phyloP scores from a whole-genome alignment of 2,888 invertebrate species.

The Marasmarcha lunaedactyla region DNA sequence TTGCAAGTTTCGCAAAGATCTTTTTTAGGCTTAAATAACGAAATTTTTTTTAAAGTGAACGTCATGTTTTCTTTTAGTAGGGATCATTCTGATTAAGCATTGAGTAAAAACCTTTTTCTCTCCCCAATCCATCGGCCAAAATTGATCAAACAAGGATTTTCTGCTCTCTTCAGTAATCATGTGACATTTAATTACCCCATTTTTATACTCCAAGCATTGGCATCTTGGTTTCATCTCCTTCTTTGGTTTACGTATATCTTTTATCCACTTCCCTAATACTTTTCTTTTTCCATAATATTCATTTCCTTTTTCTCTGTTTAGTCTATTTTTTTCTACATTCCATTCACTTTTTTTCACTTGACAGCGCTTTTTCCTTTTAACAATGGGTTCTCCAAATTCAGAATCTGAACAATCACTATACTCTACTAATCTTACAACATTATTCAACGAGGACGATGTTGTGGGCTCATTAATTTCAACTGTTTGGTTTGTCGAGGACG shows the following conservation, averaged over 20 bases:
- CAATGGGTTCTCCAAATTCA: conserved; percentile 6
- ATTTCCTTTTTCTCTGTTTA: conserved; percentile 11
- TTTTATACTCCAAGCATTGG: conserved; percentile 11
- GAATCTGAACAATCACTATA: conserved; percentile 6
- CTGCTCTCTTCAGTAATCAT: conserved; percentile 11
- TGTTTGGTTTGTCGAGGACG: not conserved
- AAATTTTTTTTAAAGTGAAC: conserved; percentile 10
- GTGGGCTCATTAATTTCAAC: not conserved
- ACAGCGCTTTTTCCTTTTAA: conserved; percentile 13
- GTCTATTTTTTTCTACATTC: conserved; percentile 9
- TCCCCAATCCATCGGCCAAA: conserved; percentile 12
- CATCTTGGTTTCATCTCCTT: conserved; percentile 12
- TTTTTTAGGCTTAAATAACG: conserved; percentile 5
- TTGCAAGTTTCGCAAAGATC: conserved; percentile 12
- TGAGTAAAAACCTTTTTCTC: conserved; percentile 11
- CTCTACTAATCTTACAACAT: not conserved
- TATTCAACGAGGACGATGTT: not conserved
- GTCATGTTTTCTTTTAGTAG: conserved; percentile 10
- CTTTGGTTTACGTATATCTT: conserved; percentile 9
- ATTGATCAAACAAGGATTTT: conserved; percentile 10
- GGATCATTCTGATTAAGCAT: conserved; percentile 9
- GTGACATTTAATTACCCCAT: conserved; percentile 9
- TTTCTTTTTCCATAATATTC: conserved; percentile 11
- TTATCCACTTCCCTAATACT: conserved; percentile 12
- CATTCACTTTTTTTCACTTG: conserved; percentile 12